These are phyloP conservation scores for Rhinogobius similis DNA, from an alignment of 2,113 vertebrate species.

Conservation along the genomic window DNA sequence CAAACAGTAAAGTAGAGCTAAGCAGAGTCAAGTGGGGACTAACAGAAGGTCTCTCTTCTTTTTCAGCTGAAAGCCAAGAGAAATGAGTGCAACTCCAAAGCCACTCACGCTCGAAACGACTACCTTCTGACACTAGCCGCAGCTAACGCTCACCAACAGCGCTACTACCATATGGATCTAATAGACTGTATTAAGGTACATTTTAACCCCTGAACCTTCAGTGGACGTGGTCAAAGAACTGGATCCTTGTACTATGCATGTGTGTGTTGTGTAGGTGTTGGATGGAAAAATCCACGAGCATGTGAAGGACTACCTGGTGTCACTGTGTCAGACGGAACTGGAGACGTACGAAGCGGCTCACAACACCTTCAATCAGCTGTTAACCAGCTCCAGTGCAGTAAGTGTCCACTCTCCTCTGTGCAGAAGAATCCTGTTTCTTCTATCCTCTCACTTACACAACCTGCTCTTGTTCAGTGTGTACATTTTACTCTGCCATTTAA, in stretches of 20 bases:
- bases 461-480: constrained; percentile 1
- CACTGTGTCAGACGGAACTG: constrained; percentile 92
- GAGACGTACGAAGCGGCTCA: constrained; percentile 86
- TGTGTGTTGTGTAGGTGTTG: constrained; percentile 78
- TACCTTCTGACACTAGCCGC: constrained; percentile 95
- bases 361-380: constrained; percentile 88
- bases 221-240: too few relatives aligned
- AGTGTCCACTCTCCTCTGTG: constrained; percentile 22
- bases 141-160: constrained; percentile 94
- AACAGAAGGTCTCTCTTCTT: not conserved
- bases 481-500: too few relatives aligned
- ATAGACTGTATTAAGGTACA: constrained; percentile 83
- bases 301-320: constrained; percentile 92
- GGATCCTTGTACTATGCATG: not conserved
- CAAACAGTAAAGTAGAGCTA: too few relatives aligned
- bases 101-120: constrained; percentile 92
- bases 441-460: constrained; percentile 33
- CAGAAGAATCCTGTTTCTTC: constrained; percentile 33
- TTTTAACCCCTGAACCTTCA: not conserved
- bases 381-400: constrained; percentile 88
- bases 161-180: constrained; percentile 93
- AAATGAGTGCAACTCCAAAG: constrained; percentile 94
- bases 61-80: constrained; percentile 92
- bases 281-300: constrained; percentile 91
- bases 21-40: not conserved